A percentile compares a stretch with the other conserved stretches of the same genome.
Conservation (phyloP, 2,888 invertebrate species). For the Hemicrepidius hirtus region DNA sequence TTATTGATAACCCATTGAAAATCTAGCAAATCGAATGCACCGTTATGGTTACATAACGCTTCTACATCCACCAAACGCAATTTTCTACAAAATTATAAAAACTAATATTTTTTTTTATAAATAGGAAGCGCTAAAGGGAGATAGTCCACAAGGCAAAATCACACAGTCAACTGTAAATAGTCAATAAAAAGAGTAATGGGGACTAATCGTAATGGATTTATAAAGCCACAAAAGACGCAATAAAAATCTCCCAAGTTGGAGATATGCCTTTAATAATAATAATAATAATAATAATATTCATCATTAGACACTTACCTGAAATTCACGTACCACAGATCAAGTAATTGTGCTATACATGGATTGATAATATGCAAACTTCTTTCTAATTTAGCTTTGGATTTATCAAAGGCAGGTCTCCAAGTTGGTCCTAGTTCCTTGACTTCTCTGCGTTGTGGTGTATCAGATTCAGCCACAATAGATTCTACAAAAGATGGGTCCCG, state of each 20-base stretch:
- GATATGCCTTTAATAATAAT: no score
- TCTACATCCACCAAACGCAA: conserved; percentile 76
- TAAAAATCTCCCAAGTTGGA: no score
- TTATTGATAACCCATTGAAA: conserved; percentile 76
- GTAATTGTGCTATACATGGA: conserved; percentile 85
- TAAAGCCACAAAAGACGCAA: no score
- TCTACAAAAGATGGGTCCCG: conserved; percentile 81
- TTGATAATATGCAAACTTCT: conserved; percentile 85
- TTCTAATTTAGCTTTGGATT: conserved; percentile 72
- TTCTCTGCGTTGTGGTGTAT: conserved; percentile 76
- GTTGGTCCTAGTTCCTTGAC: conserved; percentile 78
- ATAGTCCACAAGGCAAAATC: no score
- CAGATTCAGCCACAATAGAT: conserved; percentile 72
- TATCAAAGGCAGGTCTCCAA: conserved; percentile 76
- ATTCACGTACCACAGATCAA: conserved; percentile 87
- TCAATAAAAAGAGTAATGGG: no score
- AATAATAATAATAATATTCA: no score
- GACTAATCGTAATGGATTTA: no score
- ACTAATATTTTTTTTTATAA: not conserved
- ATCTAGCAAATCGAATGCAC: conserved; percentile 80
- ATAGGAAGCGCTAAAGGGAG: no score
- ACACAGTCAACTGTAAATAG: no score
- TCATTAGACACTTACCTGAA: conserved; percentile 77
- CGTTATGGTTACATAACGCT: conserved; percentile 75
- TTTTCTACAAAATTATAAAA: conserved; percentile 37